Conservation (phyloP, 2,888 invertebrate genomes). For the Epinotia nisella region DNA sequence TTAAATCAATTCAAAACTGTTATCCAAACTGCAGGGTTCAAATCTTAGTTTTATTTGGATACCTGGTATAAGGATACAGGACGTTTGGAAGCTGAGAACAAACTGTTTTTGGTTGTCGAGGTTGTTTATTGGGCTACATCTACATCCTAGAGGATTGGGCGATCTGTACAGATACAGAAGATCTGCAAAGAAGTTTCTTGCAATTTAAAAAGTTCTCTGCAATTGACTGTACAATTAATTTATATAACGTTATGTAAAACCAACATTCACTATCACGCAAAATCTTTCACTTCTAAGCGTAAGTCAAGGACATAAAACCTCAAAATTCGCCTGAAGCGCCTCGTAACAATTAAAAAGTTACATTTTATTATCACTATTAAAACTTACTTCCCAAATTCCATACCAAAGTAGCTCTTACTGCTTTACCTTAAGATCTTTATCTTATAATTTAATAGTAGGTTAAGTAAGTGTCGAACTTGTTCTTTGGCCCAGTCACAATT, state of each 20-base stretch:
- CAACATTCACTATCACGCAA: not conserved
- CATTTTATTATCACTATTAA: constrained; percentile 1
- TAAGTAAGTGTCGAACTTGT: constrained; percentile 9
- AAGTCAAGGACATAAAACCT: not conserved
- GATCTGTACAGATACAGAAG: too few relatives aligned
- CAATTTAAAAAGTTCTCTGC: too few relatives aligned
- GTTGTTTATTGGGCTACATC: too few relatives aligned
- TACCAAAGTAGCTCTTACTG: not conserved
- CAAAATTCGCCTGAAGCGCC: not conserved
- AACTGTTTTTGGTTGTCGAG: not conserved
- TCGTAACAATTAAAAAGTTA: constrained; percentile 13
- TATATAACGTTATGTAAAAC: not conserved
- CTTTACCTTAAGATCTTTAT: constrained; percentile 1
- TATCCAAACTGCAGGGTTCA: not conserved
- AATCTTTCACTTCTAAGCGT: not conserved
- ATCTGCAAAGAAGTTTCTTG: too few relatives aligned
- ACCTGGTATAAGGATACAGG: not conserved
- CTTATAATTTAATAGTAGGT: not conserved
- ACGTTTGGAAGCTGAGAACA: not conserved
- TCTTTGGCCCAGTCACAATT: constrained; percentile 10
- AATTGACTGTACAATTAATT: not conserved
- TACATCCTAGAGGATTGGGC: too few relatives aligned
- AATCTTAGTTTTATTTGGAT: not conserved
- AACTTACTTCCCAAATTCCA: not conserved
- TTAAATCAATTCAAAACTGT: not conserved